Evolutionary conservation across 2,113 vertebrate genomes (phyloP).

Genomic region (Stigmatopora nigra): DNA sequence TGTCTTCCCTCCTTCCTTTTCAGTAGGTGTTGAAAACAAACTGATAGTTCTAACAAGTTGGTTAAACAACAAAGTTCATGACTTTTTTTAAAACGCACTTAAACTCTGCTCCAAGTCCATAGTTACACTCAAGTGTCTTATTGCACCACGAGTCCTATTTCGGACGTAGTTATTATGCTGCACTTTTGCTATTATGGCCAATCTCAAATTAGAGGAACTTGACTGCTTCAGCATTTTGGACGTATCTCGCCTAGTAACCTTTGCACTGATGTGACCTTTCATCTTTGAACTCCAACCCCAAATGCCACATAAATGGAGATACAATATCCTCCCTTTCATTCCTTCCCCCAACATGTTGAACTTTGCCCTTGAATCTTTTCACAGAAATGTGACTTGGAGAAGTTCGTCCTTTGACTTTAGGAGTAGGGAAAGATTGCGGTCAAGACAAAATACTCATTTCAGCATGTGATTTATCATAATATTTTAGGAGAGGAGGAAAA

Average conservation of each 20-base stretch:
- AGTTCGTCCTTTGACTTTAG: constrained; percentile 62
- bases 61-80: constrained; percentile 50
- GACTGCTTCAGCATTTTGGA: constrained; percentile 46
- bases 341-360: constrained; percentile 49
- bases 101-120: constrained; percentile 56
- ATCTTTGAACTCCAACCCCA: constrained; percentile 65
- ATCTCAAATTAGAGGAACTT: constrained; percentile 24
- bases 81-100: constrained; percentile 22
- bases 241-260: constrained; percentile 62
- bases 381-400: constrained; percentile 62
- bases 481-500: neutral
- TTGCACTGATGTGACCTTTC: constrained; percentile 60
- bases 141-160: constrained; percentile 16
- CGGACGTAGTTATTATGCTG: neutral
- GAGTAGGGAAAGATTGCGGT: constrained; percentile 36
- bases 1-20: too few relatives aligned
- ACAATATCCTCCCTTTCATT: constrained; percentile 69
- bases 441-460: constrained; percentile 25
- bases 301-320: constrained; percentile 72
- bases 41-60: too few relatives aligned
- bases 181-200: neutral
- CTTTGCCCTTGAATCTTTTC: constrained; percentile 65
- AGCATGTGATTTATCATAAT: constrained; percentile 10
- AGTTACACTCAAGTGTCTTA: constrained; percentile 38
- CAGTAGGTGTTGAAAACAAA: too few relatives aligned